phyloP scores from a whole-genome alignment of 1,140 invertebrate genomes.

The Laupala kohalensis region DNA sequence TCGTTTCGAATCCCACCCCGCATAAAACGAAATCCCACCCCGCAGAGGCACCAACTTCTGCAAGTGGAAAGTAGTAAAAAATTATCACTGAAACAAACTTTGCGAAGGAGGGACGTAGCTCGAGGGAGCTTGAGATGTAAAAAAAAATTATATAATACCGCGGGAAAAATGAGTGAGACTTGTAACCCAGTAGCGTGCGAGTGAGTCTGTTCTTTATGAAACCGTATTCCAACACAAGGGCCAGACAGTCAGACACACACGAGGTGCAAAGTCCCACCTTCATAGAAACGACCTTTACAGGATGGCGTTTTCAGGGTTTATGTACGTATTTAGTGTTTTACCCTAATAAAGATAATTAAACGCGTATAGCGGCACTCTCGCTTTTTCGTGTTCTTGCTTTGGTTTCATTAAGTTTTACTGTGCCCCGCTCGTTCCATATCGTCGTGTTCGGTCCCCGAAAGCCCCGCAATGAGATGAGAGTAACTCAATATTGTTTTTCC shows the following conservation, averaged over 20 bases:
- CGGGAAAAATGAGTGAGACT: too few relatives aligned
- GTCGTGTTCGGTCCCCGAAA: too few relatives aligned
- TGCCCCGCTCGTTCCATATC: neutral
- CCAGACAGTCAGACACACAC: neutral
- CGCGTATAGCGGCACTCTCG: neutral
- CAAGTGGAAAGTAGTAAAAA: neutral
- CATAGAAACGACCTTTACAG: neutral
- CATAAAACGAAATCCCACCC: neutral
- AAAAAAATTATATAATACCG: too few relatives aligned
- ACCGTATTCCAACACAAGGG: neutral
- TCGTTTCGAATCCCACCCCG: neutral
- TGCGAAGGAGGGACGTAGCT: neutral
- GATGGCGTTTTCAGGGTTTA: neutral
- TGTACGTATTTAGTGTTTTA: neutral
- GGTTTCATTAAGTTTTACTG: neutral
- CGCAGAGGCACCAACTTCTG: neutral
- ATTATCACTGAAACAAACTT: neutral
- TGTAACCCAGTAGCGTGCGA: too few relatives aligned
- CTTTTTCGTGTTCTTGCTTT: neutral
- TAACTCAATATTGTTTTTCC: neutral
- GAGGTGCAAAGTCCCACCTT: neutral
- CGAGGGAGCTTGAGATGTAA: neutral
- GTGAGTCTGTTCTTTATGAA: neutral
- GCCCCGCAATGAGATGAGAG: neutral
- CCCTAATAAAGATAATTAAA: neutral